These are phyloP conservation scores for Saguinus imperator DNA, from an alignment of 2,113 vertebrate species.

Conservation along the genomic window DNA sequence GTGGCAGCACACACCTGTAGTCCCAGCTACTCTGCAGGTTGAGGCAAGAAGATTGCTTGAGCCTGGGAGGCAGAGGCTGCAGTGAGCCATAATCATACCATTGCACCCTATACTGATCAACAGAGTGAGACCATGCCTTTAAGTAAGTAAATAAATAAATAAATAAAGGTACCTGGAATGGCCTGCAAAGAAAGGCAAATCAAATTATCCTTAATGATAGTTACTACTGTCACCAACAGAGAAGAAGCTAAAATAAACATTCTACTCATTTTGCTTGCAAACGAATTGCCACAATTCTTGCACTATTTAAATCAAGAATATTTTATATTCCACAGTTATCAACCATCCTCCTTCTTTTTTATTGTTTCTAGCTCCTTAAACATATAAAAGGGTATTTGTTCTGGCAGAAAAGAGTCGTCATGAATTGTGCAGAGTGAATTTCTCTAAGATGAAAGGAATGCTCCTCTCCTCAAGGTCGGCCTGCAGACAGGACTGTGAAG, in stretches of 20 bases:
- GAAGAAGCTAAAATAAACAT: background rate
- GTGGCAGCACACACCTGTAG: background rate
- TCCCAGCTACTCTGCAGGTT: background rate
- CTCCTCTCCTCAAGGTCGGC: background rate
- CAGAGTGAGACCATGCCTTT: background rate
- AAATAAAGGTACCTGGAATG: too few species aligned
- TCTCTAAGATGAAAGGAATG: background rate
- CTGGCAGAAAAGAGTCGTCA: background rate
- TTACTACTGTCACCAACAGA: background rate
- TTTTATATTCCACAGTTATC: background rate
- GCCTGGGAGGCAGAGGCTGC: background rate
- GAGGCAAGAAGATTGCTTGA: background rate
- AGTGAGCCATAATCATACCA: background rate
- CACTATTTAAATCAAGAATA: background rate
- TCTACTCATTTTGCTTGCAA: background rate
- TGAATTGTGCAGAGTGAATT: background rate
- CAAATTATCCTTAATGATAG: background rate
- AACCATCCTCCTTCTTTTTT: background rate
- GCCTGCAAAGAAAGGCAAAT: background rate
- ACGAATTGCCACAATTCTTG: background rate
- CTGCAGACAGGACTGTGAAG: background rate
- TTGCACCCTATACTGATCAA: background rate
- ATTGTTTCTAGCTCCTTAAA: slow-evolving; percentile 5
- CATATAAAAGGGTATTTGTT: background rate
- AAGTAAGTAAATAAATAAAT: background rate